Conservation (phyloP, 92 coral and sea anemone genomes). For the Epizoanthus scotinus region DNA sequence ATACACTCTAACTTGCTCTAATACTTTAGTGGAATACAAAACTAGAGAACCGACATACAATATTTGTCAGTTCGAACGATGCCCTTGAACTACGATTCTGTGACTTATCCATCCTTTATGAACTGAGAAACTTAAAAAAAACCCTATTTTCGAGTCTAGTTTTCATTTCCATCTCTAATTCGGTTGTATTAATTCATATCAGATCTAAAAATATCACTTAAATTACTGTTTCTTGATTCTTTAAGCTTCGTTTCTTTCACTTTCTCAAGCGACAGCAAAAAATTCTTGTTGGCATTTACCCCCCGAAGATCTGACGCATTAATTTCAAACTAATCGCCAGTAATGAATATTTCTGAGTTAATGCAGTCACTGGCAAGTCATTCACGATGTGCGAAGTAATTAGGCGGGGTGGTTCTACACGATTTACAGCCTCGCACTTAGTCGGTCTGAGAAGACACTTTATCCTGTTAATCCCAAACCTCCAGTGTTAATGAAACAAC, state of each 20-base stretch:
- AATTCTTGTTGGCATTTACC: conserved; percentile 10
- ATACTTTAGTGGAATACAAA: conserved; percentile 2
- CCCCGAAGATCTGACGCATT: conserved; percentile 36
- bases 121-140: background rate
- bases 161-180: background rate
- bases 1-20: background rate
- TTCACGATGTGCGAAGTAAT: conserved; percentile 18
- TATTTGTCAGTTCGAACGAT: background rate
- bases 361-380: conserved; percentile 13
- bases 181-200: background rate
- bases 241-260: background rate
- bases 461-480: conserved; percentile 2
- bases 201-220: background rate
- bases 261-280: conserved; percentile 28
- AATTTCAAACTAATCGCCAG: conserved; percentile 20
- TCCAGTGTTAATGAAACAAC: conserved; percentile 5
- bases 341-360: conserved; percentile 43
- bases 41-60: background rate
- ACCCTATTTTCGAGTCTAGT: background rate
- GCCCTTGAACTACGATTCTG: background rate
- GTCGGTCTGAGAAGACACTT: conserved; percentile 18
- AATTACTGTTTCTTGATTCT: background rate
- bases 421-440: conserved; percentile 4
- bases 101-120: background rate
- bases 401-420: background rate